Conservation (phyloP, 2,113 vertebrate species). For the Trematocara zebra region DNA sequence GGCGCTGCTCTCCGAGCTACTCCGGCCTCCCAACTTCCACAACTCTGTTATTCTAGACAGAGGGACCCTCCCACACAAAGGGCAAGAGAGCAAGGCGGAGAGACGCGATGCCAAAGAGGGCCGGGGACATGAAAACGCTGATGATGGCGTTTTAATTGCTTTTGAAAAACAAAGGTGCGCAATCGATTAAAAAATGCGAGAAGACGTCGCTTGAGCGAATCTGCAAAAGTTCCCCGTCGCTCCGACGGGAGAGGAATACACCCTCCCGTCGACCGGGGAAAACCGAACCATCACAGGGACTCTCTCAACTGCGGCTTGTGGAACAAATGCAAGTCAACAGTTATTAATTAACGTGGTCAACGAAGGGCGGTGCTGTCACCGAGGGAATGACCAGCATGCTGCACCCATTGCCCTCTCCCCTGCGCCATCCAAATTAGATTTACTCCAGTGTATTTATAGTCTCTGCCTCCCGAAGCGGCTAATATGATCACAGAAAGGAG, state of each 20-base stretch:
- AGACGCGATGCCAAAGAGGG: background rate
- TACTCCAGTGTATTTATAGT: slow-evolving; percentile 55
- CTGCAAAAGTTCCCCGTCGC: background rate
- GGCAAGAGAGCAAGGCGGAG: slow-evolving; percentile 9
- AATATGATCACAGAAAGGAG: background rate
- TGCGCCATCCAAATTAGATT: slow-evolving; percentile 43
- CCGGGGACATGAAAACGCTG: background rate
- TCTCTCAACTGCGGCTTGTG: slow-evolving; percentile 38
- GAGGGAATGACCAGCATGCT: slow-evolving; percentile 23
- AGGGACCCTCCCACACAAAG: slow-evolving; percentile 44
- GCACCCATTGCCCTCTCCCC: slow-evolving; percentile 18
- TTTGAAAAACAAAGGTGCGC: background rate
- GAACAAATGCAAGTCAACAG: slow-evolving; percentile 60
- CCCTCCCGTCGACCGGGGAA: background rate
- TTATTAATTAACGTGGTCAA: slow-evolving; percentile 53
- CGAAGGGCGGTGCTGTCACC: slow-evolving; percentile 14
- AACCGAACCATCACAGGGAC: slow-evolving; percentile 21
- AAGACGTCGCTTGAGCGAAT: background rate
- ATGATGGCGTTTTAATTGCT: background rate
- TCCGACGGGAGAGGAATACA: slow-evolving; percentile 8
- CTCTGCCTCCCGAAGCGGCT: slow-evolving; percentile 10
- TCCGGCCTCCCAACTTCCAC: slow-evolving; percentile 45
- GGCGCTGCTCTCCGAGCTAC: slow-evolving; percentile 39
- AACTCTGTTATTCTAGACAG: slow-evolving; percentile 55
- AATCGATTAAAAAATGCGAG: background rate